A percentile compares a stretch with the other conserved stretches of the same genome.
phyloP scores from a whole-genome alignment of 1,140 invertebrate species.

The Cherax quadricarinatus region DNA sequence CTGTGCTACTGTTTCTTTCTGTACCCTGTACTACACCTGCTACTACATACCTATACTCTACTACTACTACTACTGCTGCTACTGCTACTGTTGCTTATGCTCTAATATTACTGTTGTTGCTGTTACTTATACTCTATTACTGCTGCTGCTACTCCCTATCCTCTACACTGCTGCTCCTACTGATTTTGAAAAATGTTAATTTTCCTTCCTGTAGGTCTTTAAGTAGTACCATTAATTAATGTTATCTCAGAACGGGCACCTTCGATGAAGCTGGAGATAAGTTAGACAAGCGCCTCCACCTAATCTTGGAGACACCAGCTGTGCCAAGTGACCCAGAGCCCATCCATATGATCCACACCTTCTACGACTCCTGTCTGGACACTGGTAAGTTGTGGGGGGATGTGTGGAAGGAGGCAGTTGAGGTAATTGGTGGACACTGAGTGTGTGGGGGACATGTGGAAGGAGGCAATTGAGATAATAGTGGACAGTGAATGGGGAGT shows the following conservation, averaged over 20 bases:
- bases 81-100: too few species aligned
- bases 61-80: too few species aligned
- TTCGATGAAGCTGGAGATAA: slow-evolving; percentile 15
- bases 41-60: too few species aligned
- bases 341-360: slow-evolving; percentile 26
- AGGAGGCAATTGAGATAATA: too few species aligned
- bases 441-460: too few species aligned
- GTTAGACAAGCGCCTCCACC: background rate
- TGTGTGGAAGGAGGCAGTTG: background rate
- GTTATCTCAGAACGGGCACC: slow-evolving; percentile 10
- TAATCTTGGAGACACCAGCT: slow-evolving; percentile 38
- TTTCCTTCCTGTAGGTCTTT: background rate
- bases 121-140: too few species aligned
- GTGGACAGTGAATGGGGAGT: too few species aligned
- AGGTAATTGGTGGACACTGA: background rate
- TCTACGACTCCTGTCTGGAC: slow-evolving; percentile 45
- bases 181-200: background rate
- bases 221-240: background rate
- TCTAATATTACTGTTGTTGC: too few species aligned
- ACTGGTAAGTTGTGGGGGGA: slow-evolving; percentile 12
- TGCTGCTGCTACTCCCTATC: too few species aligned
- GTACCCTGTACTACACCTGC: too few species aligned
- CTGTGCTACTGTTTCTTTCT: too few species aligned
- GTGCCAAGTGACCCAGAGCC: slow-evolving; percentile 19
- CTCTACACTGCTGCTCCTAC: background rate